Evolutionary conservation across 2,888 invertebrate species (phyloP), one percentile per base, ranked within the genome.

Genomic region (Patella caerulea): DNA sequence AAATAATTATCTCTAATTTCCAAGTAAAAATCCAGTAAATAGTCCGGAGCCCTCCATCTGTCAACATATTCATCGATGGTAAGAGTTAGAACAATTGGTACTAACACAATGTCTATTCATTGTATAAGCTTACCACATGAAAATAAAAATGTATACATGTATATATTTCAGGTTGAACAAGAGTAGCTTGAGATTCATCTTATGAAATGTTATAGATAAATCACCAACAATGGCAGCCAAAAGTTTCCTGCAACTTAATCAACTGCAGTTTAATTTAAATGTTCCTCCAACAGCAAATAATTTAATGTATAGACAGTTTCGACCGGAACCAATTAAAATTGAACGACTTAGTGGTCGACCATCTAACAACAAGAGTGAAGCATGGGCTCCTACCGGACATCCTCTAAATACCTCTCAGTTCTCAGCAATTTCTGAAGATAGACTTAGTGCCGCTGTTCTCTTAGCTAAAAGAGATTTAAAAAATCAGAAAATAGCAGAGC

Each of bases 391-490:
- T n/a, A 75, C 54, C 29, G 70, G 34, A 24, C 69, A 73, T 71
- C 73, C 72, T 14, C 72, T 80, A 52, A 81, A 84, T 72, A 75
- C 78, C 9, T 81, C 86, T 12, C 80, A 85, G 19, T 86, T 87
- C 55, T 82, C 86, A 9, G 81, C 85, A 11, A 77, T 88, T 9
- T 88, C 87, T 15, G 87, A 88, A 55, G 89, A 90, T 34, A 84
- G 82, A 56, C 84, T 90, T 82, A 85, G 86, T 5, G 75, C 85
- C 19, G 89, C 90, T 19, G 86, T 89, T 5, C 85, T 86, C 72
- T 81, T 90, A 72, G 90, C 89, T 7, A 84, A 86, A 79, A 74
- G 88, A 75, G 89, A 90, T 78, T 69, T 90, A 53, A 86, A 86
- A 76, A 89, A 86, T 75, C 84, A 86, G 72, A 86, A 81, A 70